These are phyloP conservation scores for Cyrtorhinus lividipennis DNA, from an alignment of 1,140 invertebrate species.

Conservation along the genomic window DNA sequence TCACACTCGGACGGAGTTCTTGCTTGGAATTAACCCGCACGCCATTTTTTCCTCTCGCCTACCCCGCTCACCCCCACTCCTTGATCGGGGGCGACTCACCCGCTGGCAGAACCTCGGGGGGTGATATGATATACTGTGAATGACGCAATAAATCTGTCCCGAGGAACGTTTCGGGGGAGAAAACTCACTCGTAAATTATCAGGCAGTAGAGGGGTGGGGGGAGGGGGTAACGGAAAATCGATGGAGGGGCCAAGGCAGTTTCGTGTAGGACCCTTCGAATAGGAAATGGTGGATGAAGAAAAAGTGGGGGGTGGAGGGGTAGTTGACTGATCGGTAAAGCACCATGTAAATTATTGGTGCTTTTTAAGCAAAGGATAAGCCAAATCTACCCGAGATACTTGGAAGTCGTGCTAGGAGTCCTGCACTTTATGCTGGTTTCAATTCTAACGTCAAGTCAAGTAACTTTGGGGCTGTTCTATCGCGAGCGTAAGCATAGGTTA, in stretches of 20 bases:
- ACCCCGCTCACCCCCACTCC: background rate
- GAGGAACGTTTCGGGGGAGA: slow-evolving; percentile 16
- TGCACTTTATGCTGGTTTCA: too few species aligned
- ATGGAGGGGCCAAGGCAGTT: background rate
- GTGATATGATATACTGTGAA: slow-evolving; percentile 16
- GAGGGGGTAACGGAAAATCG: slow-evolving; percentile 14
- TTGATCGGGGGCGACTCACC: background rate
- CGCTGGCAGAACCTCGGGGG: background rate
- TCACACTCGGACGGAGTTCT: slow-evolving; percentile 13
- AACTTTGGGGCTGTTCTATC: too few species aligned
- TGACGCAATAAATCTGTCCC: slow-evolving; percentile 16
- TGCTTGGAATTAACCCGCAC: slow-evolving; percentile 15
- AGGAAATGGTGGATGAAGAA: background rate
- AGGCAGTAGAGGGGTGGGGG: background rate
- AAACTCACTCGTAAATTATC: slow-evolving; percentile 17
- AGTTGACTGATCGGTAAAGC: slow-evolving; percentile 6
- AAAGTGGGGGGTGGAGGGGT: too few species aligned
- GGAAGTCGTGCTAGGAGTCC: too few species aligned
- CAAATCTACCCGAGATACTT: too few species aligned
- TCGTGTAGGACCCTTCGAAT: background rate
- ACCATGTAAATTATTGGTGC: background rate
- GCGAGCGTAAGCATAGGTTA: too few species aligned
- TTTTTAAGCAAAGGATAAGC: background rate
- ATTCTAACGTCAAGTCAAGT: too few species aligned
- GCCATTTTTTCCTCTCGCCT: slow-evolving; percentile 5